Conservation (phyloP, 92 coral and sea anemone genomes). For the Ricordea florida region DNA sequence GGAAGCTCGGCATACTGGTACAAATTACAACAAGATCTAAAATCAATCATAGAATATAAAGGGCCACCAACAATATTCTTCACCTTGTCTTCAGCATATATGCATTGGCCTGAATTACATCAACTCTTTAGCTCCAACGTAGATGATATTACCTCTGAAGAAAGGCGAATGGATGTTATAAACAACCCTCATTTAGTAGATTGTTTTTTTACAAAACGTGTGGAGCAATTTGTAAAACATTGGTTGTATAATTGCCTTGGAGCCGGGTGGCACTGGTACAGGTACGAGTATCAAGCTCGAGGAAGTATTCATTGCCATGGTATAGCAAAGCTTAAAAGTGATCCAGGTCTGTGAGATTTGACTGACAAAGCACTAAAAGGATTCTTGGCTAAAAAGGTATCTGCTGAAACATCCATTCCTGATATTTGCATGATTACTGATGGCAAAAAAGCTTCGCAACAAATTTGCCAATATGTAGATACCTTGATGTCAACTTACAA, state of each 20-base stretch:
- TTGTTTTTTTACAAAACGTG: constrained; percentile 55
- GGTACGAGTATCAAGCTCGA: constrained; percentile 61
- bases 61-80: constrained; percentile 27
- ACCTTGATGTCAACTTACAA: too few relatives aligned
- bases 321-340: constrained; percentile 54
- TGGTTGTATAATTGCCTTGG: constrained; percentile 41
- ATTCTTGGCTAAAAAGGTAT: constrained; percentile 50
- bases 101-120: constrained; percentile 65
- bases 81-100: constrained; percentile 60
- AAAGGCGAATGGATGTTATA: constrained; percentile 41
- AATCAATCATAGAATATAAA: constrained; percentile 15
- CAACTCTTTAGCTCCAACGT: constrained; percentile 24
- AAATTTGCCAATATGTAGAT: too few relatives aligned
- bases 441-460: too few relatives aligned
- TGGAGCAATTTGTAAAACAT: constrained; percentile 47
- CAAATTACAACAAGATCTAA: constrained; percentile 27
- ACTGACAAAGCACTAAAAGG: constrained; percentile 57
- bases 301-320: constrained; percentile 71
- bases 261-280: constrained; percentile 48
- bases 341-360: constrained; percentile 61
- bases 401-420: too few relatives aligned
- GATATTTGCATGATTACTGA: too few relatives aligned
- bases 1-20: constrained; percentile 49
- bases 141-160: constrained; percentile 32
- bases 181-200: constrained; percentile 62